Evolutionary conservation across 2,888 invertebrate genomes (phyloP).

Genomic region (Paralinhomoeus sp.): DNA sequence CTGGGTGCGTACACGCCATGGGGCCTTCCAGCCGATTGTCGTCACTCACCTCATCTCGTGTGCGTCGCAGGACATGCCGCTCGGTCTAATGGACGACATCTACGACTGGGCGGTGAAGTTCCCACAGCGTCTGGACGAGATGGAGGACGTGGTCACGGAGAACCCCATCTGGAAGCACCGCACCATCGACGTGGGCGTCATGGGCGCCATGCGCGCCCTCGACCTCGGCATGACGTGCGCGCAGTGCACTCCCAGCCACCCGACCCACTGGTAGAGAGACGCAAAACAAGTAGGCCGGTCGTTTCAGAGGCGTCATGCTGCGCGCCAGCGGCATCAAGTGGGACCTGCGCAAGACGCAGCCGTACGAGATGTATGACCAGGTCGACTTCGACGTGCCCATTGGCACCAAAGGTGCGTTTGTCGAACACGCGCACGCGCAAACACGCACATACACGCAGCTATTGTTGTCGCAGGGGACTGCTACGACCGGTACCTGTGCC

Average conservation of each 20-base stretch:
- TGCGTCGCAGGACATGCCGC: conserved; percentile 53
- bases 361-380: conserved; percentile 81
- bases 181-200: conserved; percentile 66
- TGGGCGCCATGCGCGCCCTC: conserved; percentile 73
- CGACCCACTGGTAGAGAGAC: no score
- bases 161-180: conserved; percentile 83
- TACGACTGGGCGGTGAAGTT: conserved; percentile 70
- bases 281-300: no score
- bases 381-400: conserved; percentile 92
- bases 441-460: no score
- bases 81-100: conserved; percentile 89
- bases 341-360: conserved; percentile 82
- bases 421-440: no score
- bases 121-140: conserved; percentile 72
- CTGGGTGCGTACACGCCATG: conserved; percentile 31
- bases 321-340: conserved; percentile 95
- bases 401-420: conserved; percentile 80
- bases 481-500: conserved; percentile 47
- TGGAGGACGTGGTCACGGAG: conserved; percentile 72
- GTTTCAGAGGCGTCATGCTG: conserved; percentile 49
- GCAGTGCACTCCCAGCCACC: no score
- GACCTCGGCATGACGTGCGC: conserved; percentile 66
- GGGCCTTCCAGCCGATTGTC: no score
- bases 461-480: no score
- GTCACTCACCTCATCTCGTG: no score